A percentile compares a stretch with the other conserved stretches of the same genome.
Evolutionary conservation across 2,888 invertebrate genomes (phyloP).

Genomic region (Conus canariensis): DNA sequence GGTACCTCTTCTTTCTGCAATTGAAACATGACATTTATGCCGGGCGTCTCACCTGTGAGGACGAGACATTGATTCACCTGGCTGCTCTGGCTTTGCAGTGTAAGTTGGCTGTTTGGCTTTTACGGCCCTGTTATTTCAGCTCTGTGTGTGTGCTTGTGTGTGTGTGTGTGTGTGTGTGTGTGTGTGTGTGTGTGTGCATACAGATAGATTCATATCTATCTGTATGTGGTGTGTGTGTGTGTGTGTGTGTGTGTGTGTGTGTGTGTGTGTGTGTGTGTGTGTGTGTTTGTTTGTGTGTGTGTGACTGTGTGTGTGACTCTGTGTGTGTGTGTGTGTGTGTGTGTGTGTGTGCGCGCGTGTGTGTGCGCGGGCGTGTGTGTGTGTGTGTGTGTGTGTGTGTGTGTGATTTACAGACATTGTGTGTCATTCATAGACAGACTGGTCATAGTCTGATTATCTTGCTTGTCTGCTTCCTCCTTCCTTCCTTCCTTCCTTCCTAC

Average conservation of each 20-base stretch:
- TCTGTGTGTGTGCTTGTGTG: too few relatives aligned
- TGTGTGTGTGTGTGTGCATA: too few relatives aligned
- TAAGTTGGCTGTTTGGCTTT: conserved; percentile 79
- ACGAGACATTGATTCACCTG: conserved; percentile 92
- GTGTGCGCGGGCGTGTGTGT: neutral
- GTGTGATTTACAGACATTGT: neutral
- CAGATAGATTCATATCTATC: too few relatives aligned
- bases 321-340: neutral
- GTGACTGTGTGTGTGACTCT: neutral
- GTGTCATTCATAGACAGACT: too few relatives aligned
- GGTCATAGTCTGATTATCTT: neutral
- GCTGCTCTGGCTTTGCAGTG: conserved; percentile 96
- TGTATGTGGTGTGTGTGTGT: too few relatives aligned
- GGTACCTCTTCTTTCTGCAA: conserved; percentile 98
- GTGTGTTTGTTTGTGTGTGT: conserved; percentile 2
- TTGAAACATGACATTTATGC: conserved; percentile 96
- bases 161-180: neutral
- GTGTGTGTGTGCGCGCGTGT: conserved; percentile 21
- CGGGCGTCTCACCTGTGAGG: conserved; percentile 93
- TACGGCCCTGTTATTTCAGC: neutral
- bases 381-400: neutral
- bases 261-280: conserved; percentile 7
- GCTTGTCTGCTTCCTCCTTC: neutral
- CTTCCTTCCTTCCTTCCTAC: too few relatives aligned
- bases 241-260: neutral